Conservation (phyloP, 2,113 vertebrate genomes). For the Nothobranchius furzeri region DNA sequence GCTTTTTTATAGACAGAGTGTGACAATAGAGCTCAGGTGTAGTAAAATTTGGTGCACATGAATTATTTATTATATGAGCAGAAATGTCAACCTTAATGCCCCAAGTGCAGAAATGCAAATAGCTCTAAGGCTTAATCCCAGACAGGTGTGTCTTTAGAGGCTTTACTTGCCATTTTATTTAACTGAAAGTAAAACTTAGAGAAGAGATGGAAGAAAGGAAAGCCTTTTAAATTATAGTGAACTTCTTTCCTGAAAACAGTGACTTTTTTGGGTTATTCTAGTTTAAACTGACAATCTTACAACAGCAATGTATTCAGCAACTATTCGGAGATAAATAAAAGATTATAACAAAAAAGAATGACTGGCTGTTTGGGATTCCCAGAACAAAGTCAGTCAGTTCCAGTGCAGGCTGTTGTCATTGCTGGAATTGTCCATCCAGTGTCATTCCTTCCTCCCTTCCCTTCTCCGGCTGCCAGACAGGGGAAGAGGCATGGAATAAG, state of each 20-base stretch:
- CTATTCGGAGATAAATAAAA: background rate
- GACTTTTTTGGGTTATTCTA: background rate
- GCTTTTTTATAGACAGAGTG: no score
- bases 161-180: background rate
- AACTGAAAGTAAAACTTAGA: background rate
- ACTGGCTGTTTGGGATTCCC: conserved; percentile 17
- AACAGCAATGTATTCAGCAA: background rate
- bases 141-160: background rate
- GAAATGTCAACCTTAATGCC: background rate
- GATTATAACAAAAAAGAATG: conserved; percentile 14
- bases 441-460: conserved; percentile 48
- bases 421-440: conserved; percentile 43
- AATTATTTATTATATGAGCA: conserved; percentile 1
- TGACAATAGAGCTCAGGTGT: background rate
- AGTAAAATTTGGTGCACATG: background rate
- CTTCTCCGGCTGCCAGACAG: conserved; percentile 62
- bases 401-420: conserved; percentile 37
- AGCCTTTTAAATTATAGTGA: background rate
- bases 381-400: conserved; percentile 5
- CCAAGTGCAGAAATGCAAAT: background rate
- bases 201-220: background rate
- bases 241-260: background rate
- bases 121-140: background rate
- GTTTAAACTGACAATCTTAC: background rate
- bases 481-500: conserved; percentile 62